These are phyloP conservation scores for Amphiura filiformis DNA, from an alignment of 35 echinoderm and acorn worm species.

Conservation along the genomic window DNA sequence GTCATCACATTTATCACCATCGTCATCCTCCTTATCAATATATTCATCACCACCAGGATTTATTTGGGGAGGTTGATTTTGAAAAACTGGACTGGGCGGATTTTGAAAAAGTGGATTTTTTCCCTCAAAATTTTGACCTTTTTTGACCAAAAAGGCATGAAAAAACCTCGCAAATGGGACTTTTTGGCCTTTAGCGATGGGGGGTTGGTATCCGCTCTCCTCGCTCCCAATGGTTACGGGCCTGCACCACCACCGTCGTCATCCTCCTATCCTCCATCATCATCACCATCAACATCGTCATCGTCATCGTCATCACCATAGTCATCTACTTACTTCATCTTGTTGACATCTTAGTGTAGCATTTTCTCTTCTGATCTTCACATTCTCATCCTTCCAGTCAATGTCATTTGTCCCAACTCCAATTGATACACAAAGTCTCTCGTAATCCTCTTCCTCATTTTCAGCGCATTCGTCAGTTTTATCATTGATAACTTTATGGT, in stretches of 20 bases:
- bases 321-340: not conserved
- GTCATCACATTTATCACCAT: too few species aligned
- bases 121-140: too few species aligned
- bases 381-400: not conserved
- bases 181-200: not conserved
- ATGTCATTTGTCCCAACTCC: not conserved
- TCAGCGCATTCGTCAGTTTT: too few species aligned
- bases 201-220: not conserved
- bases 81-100: too few species aligned
- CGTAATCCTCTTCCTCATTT: not conserved
- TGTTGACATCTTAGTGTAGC: not conserved
- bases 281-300: not conserved
- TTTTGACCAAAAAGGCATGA: too few species aligned
- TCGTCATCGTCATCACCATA: too few species aligned
- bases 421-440: not conserved
- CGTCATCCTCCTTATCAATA: too few species aligned
- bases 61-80: too few species aligned
- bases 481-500: not conserved
- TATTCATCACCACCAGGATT: too few species aligned
- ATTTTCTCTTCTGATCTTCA: not conserved
- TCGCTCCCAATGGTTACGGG: not conserved
- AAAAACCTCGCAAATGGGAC: not conserved
- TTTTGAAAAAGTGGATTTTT: too few species aligned
- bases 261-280: not conserved
- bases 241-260: not conserved